Base-by-base conservation (phyloP, 2,797 vertebrate species). In the Halcyon smyrnensis region DNA sequence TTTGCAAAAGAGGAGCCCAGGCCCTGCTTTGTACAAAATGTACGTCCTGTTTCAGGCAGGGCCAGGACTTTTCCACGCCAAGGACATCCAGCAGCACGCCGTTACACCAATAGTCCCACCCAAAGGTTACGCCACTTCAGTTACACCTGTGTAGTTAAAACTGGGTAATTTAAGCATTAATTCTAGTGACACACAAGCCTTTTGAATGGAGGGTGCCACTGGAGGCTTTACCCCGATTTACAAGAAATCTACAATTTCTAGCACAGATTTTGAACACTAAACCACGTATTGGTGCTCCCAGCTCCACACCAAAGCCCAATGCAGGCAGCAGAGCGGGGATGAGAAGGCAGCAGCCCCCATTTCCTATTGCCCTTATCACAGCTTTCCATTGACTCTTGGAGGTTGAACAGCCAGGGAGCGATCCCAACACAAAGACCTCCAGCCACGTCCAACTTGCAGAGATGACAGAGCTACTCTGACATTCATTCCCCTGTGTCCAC, bases 241-340 rank as follows among this genome's bases (percentile, higher is more conserved):
- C 37, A 24, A 43, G 76, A 67, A 56, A 63, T 21, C 19, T 18
- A 24, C 48, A 14, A 30, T 50, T 96, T 80, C 43, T 56, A 45
- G 32, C 1, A 1, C 54, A 57, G 32, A 36, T 34, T 90, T 50
- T 39, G 67, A 82, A 39, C 45, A 5, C 41, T 53, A 68, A 41
- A 41, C 19, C 43, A 20, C 0, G 0, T 19, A 27, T 5, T 2
- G 8, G 27, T 1, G 1, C 30, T 62, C 30, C 65, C 8, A 7
- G 27, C 36, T 21, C n/a, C 2, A 3, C 46, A 20, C 30, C 0
- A 0, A 79, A 57, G 16, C 46, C 21, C 1, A 0, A 8, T 0
- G 21, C 56, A 57, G 41, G 46, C 54, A 84, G 17, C 23, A 9
- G 12, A n/a, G 20, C 1, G 1, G 45, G 28, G 34, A 41, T 8